These are phyloP conservation scores for Sweltsa coloradensis DNA, from an alignment of 1,140 invertebrate genomes.

Conservation along the genomic window DNA sequence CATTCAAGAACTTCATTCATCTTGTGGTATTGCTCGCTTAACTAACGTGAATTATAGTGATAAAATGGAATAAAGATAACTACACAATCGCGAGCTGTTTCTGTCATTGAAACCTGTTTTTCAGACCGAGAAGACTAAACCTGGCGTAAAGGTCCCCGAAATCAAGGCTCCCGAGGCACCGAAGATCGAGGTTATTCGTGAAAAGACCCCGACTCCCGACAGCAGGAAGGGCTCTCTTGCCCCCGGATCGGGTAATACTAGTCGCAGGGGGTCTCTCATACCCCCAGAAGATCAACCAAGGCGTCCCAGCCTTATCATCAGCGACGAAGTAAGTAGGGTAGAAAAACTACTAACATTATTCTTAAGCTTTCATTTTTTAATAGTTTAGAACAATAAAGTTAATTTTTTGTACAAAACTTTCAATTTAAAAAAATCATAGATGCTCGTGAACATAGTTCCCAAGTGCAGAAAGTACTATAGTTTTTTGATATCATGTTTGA, in stretches of 20 bases:
- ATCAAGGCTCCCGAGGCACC: constrained; percentile 60
- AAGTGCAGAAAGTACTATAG: too few species aligned
- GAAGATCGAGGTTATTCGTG: constrained; percentile 73
- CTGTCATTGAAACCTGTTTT: too few species aligned
- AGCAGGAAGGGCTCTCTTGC: constrained; percentile 62
- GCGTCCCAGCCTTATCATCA: constrained; percentile 78
- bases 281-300: constrained; percentile 68
- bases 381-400: too few species aligned
- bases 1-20: too few species aligned
- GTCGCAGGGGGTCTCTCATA: constrained; percentile 70
- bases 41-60: too few species aligned
- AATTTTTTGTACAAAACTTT: too few species aligned
- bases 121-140: constrained; percentile 8
- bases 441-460: too few species aligned
- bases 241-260: constrained; percentile 52
- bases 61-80: too few species aligned
- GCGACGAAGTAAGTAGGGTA: constrained; percentile 89
- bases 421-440: too few species aligned
- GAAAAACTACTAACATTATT: neutral
- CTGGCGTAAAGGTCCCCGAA: constrained; percentile 28
- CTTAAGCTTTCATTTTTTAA: neutral
- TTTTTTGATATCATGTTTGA: too few species aligned
- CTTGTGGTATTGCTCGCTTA: too few species aligned
- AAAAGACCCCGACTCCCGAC: constrained; percentile 54
- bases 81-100: too few species aligned